Evolutionary conservation across 2,797 vertebrate genomes (phyloP).

Genomic region (Lepus townsendii): DNA sequence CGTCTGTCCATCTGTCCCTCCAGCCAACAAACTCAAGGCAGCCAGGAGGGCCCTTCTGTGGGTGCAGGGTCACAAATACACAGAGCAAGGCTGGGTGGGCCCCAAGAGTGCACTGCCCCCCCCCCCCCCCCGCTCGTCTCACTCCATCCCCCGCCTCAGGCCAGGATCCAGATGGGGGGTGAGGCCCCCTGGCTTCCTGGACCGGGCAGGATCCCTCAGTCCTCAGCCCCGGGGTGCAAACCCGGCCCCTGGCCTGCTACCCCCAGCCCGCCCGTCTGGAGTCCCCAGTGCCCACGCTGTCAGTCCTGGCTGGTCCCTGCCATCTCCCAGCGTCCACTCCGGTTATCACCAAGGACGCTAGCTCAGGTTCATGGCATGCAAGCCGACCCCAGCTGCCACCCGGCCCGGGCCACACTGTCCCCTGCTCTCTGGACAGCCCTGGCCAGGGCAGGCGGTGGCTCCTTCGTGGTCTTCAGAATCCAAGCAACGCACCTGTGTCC

Average conservation of each 20-base stretch:
- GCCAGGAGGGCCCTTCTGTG: neutral
- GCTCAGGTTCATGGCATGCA: neutral
- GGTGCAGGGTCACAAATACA: neutral
- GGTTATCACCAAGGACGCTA: rapidly evolving
- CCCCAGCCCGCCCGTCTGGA: neutral
- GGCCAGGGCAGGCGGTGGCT: neutral
- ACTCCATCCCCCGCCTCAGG: neutral
- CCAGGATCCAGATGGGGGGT: neutral
- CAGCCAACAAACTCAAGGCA: neutral
- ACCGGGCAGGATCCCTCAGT: neutral
- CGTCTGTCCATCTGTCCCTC: neutral
- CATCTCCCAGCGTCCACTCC: neutral
- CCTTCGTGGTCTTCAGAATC: neutral
- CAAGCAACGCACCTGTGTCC: neutral
- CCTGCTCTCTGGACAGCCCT: neutral
- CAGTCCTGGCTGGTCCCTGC: neutral
- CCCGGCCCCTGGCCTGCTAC: neutral
- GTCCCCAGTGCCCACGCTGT: neutral
- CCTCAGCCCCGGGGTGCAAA: neutral
- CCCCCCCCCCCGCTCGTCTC: neutral
- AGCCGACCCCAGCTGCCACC: neutral
- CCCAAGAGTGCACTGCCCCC: neutral
- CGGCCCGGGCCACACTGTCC: neutral
- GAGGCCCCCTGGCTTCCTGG: neutral
- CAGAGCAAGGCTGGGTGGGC: neutral